Conservation (phyloP, 2,797 vertebrate genomes). For the Varecia variegata region DNA sequence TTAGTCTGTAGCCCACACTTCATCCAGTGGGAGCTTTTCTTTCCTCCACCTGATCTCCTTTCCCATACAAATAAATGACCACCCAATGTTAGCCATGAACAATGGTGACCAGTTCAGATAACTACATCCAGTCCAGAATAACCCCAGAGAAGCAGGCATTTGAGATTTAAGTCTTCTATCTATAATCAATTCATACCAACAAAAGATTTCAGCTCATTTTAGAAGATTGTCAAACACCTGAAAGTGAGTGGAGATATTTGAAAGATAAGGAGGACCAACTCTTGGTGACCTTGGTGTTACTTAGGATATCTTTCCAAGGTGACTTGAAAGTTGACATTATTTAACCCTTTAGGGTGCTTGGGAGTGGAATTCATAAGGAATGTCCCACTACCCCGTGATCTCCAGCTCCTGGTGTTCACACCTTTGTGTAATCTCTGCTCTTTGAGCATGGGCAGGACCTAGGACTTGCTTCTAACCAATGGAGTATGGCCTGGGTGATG, state of each 20-base stretch:
- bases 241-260: background rate
- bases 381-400: fast-evolving
- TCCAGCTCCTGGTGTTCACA: no score
- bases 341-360: background rate
- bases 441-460: background rate
- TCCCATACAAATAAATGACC: background rate
- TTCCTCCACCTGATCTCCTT: background rate
- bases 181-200: background rate
- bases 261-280: background rate
- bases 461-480: background rate
- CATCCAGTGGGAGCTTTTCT: background rate
- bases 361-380: background rate
- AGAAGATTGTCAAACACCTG: background rate
- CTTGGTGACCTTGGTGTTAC: background rate
- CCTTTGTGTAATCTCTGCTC: background rate
- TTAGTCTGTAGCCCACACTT: background rate
- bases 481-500: background rate
- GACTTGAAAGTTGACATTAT: background rate
- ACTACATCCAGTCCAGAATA: background rate
- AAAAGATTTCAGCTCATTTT: background rate
- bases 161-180: background rate
- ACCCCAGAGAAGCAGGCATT: background rate
- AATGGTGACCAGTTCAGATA: background rate
- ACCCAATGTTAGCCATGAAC: background rate
- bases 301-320: background rate